Base-by-base conservation (phyloP, 2,113 vertebrate genomes). In the Poecilia latipinna region DNA sequence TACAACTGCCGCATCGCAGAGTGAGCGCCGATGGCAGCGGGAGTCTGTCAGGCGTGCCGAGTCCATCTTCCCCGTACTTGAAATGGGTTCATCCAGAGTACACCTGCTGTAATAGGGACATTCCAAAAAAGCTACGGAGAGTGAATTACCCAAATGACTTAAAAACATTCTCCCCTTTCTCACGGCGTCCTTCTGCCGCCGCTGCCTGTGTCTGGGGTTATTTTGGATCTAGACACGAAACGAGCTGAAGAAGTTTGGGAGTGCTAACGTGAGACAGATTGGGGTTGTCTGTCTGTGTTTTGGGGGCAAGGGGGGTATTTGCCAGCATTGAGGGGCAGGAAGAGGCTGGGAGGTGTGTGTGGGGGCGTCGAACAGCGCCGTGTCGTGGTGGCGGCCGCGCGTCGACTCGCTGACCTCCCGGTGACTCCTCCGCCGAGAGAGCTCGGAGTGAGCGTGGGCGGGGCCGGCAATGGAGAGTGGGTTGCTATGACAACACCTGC, bases 61-160 rank as follows among this genome's bases (percentile, higher is more conserved):
- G 90, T 91, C 91, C 91, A 93, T 93, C 93, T 90, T 91, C 86
- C 87, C 81, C 89, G 67, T 76, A 80, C 88, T 90, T 81, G 84
- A 82, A 93, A 92, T 89, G 96, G 95, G 96, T 97, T 97, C 96
- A 97, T 93, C 95, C 94, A 95, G 95, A 97, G 96, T 96, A 96
- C 96, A 96, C 92, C 90, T 91, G 90, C 90, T 91, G 93, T 88
- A 92, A 90, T 86, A 84, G 88, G 88, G 88, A 93, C 91, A 91
- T 91, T 91, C 82, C 87, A 69, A 66, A 78, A 85, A 78, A 85
- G 89, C 83, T 86, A 71, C 24, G 65, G 80, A 75, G 88, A 90
- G 83, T 85, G 77, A 92, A 92, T 91, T 89, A 92, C 85, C 91
- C 91, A 86, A 90, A 92, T 90, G 90, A 91, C 81, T 37, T 86